Conservation (phyloP, 2,113 vertebrate species). For the Gymnobelideus leadbeateri region DNA sequence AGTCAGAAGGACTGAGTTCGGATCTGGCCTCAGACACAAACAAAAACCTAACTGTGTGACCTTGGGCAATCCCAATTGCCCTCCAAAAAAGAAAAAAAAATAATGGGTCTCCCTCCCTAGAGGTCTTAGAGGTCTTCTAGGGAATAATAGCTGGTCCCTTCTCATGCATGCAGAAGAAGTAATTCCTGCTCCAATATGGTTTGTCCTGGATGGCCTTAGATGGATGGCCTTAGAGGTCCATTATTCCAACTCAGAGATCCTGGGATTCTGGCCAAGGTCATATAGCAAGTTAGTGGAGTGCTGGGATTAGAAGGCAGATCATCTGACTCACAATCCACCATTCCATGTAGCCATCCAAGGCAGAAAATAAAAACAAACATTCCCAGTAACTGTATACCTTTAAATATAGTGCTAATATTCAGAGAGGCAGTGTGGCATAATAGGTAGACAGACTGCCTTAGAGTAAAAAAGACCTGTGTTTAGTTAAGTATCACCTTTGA, state of each 20-base stretch:
- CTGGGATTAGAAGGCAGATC: background rate
- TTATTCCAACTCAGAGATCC: background rate
- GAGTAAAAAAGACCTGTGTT: background rate
- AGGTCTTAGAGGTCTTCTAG: background rate
- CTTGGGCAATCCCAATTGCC: no score
- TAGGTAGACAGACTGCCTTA: background rate
- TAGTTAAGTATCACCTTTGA: background rate
- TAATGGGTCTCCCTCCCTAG: no score
- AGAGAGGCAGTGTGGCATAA: background rate
- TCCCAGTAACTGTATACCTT: background rate
- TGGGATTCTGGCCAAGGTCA: background rate
- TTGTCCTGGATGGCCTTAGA: background rate
- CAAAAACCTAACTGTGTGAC: no score
- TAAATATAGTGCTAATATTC: background rate
- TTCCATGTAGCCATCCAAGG: fast-evolving
- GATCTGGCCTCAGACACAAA: no score
- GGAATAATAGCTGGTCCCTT: background rate
- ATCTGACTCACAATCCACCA: background rate
- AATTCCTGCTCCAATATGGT: background rate
- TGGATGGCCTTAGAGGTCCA: no score
- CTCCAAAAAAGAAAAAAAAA: no score
- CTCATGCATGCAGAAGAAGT: background rate
- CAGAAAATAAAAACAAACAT: background rate
- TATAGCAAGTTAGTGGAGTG: background rate
- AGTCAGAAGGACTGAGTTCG: no score